Conservation (phyloP, 2,888 invertebrate species). For the Meiosimyza decipiens region DNA sequence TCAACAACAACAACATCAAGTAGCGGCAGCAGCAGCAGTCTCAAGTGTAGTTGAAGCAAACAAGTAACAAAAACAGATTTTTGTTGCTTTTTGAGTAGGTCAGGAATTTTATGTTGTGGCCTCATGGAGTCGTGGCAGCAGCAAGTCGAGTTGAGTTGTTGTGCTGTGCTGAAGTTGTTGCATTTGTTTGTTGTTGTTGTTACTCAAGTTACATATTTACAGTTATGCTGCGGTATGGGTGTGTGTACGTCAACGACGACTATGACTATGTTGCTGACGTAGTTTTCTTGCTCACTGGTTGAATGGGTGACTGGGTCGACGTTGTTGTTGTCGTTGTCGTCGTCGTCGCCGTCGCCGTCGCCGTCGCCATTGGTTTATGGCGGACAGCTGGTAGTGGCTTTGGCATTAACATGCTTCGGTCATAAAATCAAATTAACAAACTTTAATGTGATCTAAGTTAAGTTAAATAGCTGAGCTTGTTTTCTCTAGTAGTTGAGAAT, state of each 20-base stretch:
- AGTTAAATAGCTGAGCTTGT: no score
- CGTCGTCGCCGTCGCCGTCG: background rate
- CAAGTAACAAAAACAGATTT: background rate
- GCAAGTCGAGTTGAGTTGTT: background rate
- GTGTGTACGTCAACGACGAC: background rate
- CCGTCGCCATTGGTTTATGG: background rate
- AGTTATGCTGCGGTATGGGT: background rate
- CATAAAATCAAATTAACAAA: constrained; percentile 31
- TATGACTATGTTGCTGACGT: background rate
- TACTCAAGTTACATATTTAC: background rate
- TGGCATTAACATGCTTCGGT: constrained; percentile 12
- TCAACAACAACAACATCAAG: constrained; percentile 15
- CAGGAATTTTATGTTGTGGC: constrained; percentile 27
- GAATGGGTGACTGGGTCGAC: constrained; percentile 40
- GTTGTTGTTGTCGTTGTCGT: constrained; percentile 35
- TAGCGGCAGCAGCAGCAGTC: background rate
- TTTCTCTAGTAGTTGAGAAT: constrained; percentile 33
- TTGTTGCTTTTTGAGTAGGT: constrained; percentile 28
- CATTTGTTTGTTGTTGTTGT: background rate
- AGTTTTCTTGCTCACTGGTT: constrained; percentile 25
- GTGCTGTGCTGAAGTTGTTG: background rate
- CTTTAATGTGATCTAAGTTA: constrained; percentile 30
- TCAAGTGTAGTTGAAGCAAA: constrained; percentile 5
- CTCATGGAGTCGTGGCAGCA: background rate
- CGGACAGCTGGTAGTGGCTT: constrained; percentile 1